Evolutionary conservation across 1,140 invertebrate species (phyloP).

Genomic region (Oreohelix idahoensis): DNA sequence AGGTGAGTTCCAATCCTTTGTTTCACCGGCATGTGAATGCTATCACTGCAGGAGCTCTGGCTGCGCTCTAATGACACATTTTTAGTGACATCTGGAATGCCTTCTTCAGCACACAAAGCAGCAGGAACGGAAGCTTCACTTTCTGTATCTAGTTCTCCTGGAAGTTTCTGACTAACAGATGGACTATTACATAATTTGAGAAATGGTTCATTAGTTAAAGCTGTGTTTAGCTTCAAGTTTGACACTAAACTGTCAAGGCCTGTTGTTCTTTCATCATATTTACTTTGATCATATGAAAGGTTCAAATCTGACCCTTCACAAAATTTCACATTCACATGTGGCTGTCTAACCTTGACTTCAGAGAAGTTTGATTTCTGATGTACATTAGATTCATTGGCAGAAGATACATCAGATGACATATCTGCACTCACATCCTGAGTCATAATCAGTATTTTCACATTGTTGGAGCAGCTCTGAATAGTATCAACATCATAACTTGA

Average conservation of each 20-base stretch:
- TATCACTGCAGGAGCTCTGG: conserved; percentile 29
- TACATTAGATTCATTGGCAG: too few relatives aligned
- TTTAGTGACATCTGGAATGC: not conserved
- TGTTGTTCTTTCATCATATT: not conserved
- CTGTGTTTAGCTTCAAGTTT: not conserved
- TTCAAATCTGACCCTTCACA: too few relatives aligned
- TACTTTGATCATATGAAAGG: not conserved
- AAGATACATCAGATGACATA: too few relatives aligned
- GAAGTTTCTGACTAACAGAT: not conserved
- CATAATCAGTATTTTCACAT: not conserved
- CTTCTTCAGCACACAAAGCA: not conserved
- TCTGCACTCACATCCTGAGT: too few relatives aligned
- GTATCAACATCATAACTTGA: conserved; percentile 21
- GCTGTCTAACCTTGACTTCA: not conserved
- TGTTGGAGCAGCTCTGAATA: not conserved
- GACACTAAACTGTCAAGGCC: not conserved
- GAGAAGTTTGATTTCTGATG: not conserved
- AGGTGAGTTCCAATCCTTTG: conserved; percentile 2
- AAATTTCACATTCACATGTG: not conserved
- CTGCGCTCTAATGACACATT: conserved; percentile 22
- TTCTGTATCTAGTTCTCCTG: conserved; percentile 22
- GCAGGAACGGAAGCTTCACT: conserved; percentile 31
- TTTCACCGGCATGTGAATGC: not conserved
- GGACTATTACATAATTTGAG: not conserved
- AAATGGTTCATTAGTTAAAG: not conserved